Base-by-base conservation (phyloP, 2,888 invertebrate genomes). In the Slavum lentiscoides region DNA sequence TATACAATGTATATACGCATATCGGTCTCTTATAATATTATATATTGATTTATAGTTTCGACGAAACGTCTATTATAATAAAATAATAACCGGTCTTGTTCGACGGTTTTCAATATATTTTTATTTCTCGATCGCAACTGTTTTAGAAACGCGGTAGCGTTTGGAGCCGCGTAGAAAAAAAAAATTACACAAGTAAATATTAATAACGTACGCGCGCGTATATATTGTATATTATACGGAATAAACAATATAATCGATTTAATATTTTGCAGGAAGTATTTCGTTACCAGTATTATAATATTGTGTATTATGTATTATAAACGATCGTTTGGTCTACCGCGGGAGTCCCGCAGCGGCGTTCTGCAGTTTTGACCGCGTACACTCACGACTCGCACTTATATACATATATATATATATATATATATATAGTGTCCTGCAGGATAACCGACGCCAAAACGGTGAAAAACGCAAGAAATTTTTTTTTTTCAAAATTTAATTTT, bases 71-170 rank as follows among this genome's bases (percentile, higher is more conserved):
- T 67, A 30, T 75, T 67, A 23, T 13, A 23, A 75, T 30, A 43
- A 75, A n/a, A n/a, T n/a, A n/a, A 7, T 9, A 9, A 9, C 67
- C 75, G 67, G 75, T 75, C 67, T 75, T 23, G 67, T 30, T 30
- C 30, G 30, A 30, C 30, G 30, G 30, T 30, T 30, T 30, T 30
- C n/a, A n/a, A n/a, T n/a, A 30, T 30, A 30, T 30, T 30, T 2
- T 30, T 30, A 30, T 30, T 61, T 61, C 53, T 59, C 21, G 67
- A 58, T 49, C 13, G 66, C 64, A 80, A 70, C 77, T 55, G 64
- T 80, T 2, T 77, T 80, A 80, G 77, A 70, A 80, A 80, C 55
- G 77, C 77, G 77, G 77, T 72, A 80, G 69, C 77, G 62, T 70
- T 80, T 70, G 17, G 43, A 70, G 21, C 15, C 64, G 19, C 62